Evolutionary conservation across 2,113 vertebrate species (phyloP).

Genomic region (Aspiorhynchus laticeps): DNA sequence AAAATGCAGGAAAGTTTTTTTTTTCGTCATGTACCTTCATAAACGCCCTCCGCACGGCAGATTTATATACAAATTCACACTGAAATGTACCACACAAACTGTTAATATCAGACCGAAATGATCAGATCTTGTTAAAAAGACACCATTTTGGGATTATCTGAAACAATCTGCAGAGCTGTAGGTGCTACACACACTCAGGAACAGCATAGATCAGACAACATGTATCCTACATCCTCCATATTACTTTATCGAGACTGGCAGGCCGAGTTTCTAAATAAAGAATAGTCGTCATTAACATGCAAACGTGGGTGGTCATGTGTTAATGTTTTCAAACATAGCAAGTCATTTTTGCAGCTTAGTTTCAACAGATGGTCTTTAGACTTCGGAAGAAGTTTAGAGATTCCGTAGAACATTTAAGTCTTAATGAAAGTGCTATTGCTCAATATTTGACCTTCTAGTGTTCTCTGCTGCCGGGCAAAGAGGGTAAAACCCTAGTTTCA

Average conservation of each 20-base stretch:
- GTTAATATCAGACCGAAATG: neutral
- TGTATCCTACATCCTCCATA: neutral
- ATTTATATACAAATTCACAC: neutral
- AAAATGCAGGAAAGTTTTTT: neutral
- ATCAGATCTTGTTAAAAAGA: neutral
- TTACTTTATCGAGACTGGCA: neutral
- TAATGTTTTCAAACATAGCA: neutral
- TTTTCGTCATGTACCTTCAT: neutral
- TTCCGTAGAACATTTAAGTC: neutral
- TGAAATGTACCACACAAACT: neutral
- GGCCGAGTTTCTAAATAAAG: neutral
- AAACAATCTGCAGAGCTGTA: neutral
- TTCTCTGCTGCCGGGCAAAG: neutral
- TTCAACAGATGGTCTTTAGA: neutral
- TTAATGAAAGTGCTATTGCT: neutral
- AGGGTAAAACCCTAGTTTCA: neutral
- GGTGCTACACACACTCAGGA: neutral
- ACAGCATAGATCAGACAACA: neutral
- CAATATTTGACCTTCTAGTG: neutral
- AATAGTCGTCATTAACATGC: neutral
- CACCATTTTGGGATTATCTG: neutral
- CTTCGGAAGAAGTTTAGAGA: neutral
- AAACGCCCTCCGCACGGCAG: neutral
- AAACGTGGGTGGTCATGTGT: neutral
- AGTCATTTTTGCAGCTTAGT: neutral